These are phyloP conservation scores for Telmatherina bonti DNA, from an alignment of 2,797 vertebrate species.

Conservation along the genomic window DNA sequence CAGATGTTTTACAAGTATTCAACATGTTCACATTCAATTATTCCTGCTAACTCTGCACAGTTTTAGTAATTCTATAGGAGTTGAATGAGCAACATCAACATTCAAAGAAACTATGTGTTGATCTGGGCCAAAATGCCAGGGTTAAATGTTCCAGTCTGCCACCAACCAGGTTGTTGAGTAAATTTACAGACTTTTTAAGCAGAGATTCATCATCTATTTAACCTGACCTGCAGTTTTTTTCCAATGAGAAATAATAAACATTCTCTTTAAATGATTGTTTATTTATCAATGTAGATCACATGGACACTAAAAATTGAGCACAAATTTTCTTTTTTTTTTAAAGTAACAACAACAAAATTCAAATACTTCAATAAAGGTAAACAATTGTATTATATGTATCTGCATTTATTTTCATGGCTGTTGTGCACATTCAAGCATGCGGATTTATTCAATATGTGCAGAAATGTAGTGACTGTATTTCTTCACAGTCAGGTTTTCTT, in stretches of 20 bases:
- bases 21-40: too few species aligned
- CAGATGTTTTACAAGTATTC: too few species aligned
- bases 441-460: neutral
- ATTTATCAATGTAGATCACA: neutral
- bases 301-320: neutral
- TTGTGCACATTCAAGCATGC: neutral
- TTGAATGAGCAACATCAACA: too few species aligned
- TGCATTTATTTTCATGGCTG: too few species aligned
- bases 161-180: too few species aligned
- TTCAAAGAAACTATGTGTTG: too few species aligned
- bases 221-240: neutral
- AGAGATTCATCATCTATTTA: neutral
- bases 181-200: too few species aligned
- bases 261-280: neutral
- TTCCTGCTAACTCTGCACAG: too few species aligned
- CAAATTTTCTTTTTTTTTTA: neutral
- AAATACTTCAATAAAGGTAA: neutral
- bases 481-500: conserved; percentile 14
- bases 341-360: neutral
- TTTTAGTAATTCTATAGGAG: too few species aligned
- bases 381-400: neutral
- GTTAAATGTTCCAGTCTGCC: too few species aligned
- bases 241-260: neutral
- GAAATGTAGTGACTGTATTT: neutral
- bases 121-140: too few species aligned